Conservation (phyloP, 2,113 vertebrate species). For the Hemiscyllium ocellatum region DNA sequence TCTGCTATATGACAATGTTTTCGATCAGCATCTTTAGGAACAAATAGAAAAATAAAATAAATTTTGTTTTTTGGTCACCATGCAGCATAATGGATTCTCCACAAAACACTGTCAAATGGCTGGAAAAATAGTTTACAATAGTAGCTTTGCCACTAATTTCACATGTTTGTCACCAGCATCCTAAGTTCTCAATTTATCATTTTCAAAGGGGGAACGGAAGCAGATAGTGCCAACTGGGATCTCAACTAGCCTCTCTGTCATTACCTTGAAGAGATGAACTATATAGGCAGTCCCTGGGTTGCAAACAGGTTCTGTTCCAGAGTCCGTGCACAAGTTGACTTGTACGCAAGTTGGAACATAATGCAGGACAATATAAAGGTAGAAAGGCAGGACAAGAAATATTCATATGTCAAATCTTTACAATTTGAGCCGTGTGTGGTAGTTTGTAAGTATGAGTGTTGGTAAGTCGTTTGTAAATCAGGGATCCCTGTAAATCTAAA, state of each 20-base stretch:
- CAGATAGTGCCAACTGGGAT: not conserved
- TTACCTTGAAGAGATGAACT: not conserved
- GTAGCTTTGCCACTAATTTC: not conserved
- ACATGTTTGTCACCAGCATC: not conserved
- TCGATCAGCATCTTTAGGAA: not conserved
- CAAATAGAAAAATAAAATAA: slow-evolving; percentile 6
- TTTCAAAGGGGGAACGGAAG: not conserved
- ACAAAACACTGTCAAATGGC: not conserved
- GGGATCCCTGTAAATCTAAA: not conserved
- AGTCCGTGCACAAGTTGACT: too few species aligned
- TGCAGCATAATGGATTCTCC: not conserved
- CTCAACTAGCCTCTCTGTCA: not conserved
- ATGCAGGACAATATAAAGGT: too few species aligned
- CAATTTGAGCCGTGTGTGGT: too few species aligned
- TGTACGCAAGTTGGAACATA: too few species aligned
- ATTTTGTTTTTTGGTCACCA: not conserved
- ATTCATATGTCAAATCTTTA: too few species aligned
- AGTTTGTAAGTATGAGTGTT: too few species aligned
- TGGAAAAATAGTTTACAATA: not conserved
- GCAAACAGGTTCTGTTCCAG: too few species aligned
- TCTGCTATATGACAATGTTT: not conserved
- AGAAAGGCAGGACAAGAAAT: too few species aligned
- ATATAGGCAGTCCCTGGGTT: too few species aligned
- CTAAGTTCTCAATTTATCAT: too few species aligned
- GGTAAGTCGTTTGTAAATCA: too few species aligned